Evolutionary conservation across 2,113 vertebrate genomes (phyloP), one percentile per base, ranked within the genome.

Genomic region (Solea senegalensis): DNA sequence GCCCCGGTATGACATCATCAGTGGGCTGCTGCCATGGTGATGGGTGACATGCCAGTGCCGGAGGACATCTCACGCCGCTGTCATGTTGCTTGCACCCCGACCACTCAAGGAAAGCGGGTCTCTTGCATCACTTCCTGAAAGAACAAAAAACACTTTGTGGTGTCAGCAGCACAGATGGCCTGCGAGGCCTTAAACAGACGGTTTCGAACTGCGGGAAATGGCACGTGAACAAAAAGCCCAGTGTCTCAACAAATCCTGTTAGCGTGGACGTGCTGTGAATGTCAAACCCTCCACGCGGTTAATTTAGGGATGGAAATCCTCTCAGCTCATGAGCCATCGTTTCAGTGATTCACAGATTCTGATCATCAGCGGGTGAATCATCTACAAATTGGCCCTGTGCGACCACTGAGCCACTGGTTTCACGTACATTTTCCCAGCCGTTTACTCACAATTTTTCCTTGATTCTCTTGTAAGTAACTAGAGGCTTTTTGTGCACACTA

Each of bases 101-200:
- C 67, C 78, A 67, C 61, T 72, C 63, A 5, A 65, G 57, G 75
- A 54, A 73, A 80, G 78, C 56, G 52, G 49, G 52, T 69, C 78
- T 43, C 3, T 88, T 88, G 68, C 86, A 75, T 90, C 85, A 89
- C 76, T 86, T 91, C 89, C 89, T 74, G 13, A 62, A 13, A 51
- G 71, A 72, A 88, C 85, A 91, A 85, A 86, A 86, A 84, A 51
- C 45, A 43, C 72, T 84, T 80, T 92, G 84, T 91, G 53, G 64
- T 61, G 16, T 69, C 7, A 26, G 49, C 59, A 7, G 15, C 2
- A n/a, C 66, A 84, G 83, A 87, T 74, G 78, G 82, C 76, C 68
- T 21, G 14, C 48, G 14, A 71, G 55, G 74, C 58, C 56, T 87
- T 53, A n/a, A 59, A 64, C 69, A 68, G 45, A 59, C 79, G 51